These are phyloP conservation scores for Hylaea fasciaria DNA, from an alignment of 2,888 invertebrate species.

Conservation along the genomic window DNA sequence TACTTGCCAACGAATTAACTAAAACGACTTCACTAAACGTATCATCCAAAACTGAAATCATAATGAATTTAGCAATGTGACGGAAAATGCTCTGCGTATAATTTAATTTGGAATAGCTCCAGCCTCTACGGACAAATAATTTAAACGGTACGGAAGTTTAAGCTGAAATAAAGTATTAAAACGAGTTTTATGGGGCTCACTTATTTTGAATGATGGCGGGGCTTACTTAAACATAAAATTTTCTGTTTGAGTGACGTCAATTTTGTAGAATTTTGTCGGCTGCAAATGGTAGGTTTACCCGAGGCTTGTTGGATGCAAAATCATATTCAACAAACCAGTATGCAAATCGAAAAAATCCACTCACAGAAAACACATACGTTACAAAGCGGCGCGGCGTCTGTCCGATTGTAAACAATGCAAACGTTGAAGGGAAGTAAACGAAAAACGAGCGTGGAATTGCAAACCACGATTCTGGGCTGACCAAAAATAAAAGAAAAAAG, in stretches of 20 bases:
- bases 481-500: constrained; percentile 54
- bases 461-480: constrained; percentile 56
- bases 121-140: constrained; percentile 78
- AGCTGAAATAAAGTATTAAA: constrained; percentile 81
- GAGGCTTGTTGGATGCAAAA: constrained; percentile 40
- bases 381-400: constrained; percentile 60
- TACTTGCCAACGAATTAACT: constrained; percentile 59
- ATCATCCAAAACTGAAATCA: constrained; percentile 62
- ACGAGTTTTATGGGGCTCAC: constrained; percentile 73
- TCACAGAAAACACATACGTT: constrained; percentile 54
- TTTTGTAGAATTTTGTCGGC: constrained; percentile 43
- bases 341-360: constrained; percentile 59
- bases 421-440: constrained; percentile 66
- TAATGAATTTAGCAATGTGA: constrained; percentile 72
- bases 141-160: constrained; percentile 80
- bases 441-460: constrained; percentile 68
- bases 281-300: constrained; percentile 32
- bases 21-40: constrained; percentile 56
- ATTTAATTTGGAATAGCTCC: constrained; percentile 82
- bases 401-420: constrained; percentile 66
- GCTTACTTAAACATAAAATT: constrained; percentile 73
- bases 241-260: constrained; percentile 65
- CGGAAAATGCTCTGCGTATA: constrained; percentile 75
- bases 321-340: constrained; percentile 58
- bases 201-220: constrained; percentile 76